Evolutionary conservation across 2,888 invertebrate species (phyloP).

Genomic region (Sarcophaga subvicina): DNA sequence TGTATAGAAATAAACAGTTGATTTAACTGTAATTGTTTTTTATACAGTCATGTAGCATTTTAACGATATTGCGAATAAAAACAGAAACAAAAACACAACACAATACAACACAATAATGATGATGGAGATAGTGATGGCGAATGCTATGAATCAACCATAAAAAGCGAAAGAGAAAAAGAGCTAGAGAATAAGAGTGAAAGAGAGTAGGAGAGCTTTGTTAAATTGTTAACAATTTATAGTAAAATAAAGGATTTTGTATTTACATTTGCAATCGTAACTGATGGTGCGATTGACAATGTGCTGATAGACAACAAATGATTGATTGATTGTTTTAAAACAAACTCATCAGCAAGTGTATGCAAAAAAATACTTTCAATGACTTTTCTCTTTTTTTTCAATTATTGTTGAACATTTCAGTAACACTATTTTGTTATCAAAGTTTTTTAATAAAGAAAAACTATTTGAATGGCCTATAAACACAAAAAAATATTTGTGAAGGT

Average conservation of each 20-base stretch:
- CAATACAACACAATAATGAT: no score
- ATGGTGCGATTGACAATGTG: slow-evolving; percentile 34
- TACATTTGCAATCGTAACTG: no score
- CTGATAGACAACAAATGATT: slow-evolving; percentile 28
- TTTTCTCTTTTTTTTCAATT: slow-evolving; percentile 5
- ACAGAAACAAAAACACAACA: no score
- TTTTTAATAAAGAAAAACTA: no score
- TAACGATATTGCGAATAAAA: neutral
- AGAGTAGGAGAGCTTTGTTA: neutral
- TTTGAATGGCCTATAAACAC: no score
- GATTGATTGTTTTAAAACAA: slow-evolving; percentile 56
- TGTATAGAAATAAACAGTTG: slow-evolving; percentile 14
- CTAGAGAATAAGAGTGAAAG: no score
- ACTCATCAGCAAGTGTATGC: slow-evolving; percentile 28
- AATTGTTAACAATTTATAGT: slow-evolving; percentile 42
- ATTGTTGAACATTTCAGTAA: slow-evolving; percentile 8
- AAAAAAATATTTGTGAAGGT: no score
- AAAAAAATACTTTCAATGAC: neutral
- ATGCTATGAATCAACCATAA: no score
- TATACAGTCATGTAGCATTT: slow-evolving; percentile 21
- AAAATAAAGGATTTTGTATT: slow-evolving; percentile 9
- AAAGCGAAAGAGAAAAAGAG: no score
- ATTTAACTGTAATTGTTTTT: slow-evolving; percentile 53
- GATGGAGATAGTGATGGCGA: no score
- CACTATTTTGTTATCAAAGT: no score